Conservation (phyloP, 2,113 vertebrate species). For the Perccottus glenii region DNA sequence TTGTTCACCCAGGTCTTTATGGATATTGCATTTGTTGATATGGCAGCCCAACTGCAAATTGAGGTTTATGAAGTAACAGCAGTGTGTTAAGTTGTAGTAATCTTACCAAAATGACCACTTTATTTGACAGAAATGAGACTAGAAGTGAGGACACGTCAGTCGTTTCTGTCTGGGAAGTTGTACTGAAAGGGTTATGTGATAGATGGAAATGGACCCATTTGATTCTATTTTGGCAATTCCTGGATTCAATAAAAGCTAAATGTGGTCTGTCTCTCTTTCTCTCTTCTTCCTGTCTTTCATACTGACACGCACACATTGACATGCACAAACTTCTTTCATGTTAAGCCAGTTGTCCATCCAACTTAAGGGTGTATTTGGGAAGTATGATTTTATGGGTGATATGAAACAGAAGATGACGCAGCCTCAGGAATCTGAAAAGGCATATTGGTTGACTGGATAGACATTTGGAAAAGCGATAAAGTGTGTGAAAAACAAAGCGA, state of each 20-base stretch:
- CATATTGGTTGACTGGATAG: slow-evolving; percentile 50
- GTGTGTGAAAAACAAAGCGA: slow-evolving; percentile 26
- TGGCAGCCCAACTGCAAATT: slow-evolving; percentile 9
- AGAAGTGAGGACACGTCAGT: slow-evolving; percentile 19
- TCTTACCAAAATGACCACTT: no score
- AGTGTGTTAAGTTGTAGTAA: not conserved
- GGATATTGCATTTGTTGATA: no score
- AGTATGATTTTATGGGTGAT: slow-evolving; percentile 66
- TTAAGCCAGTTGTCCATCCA: slow-evolving; percentile 58
- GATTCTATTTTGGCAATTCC: slow-evolving; percentile 56
- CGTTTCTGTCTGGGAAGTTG: slow-evolving; percentile 29
- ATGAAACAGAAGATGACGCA: slow-evolving; percentile 65
- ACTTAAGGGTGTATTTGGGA: slow-evolving; percentile 64
- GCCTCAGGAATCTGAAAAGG: slow-evolving; percentile 68
- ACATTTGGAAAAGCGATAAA: slow-evolving; percentile 18
- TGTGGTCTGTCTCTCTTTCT: slow-evolving; percentile 2
- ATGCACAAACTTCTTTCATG: slow-evolving; percentile 58
- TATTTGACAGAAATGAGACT: no score
- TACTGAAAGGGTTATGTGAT: slow-evolving; percentile 8
- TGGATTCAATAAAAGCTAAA: slow-evolving; percentile 50
- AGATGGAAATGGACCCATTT: slow-evolving; percentile 53
- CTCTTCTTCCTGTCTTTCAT: not conserved
- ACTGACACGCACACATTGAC: slow-evolving; percentile 16
- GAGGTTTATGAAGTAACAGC: slow-evolving; percentile 34
- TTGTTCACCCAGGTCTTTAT: no score